Percentiles rank a stretch among this genome's conserved stretches.
phyloP scores from a whole-genome alignment of 1,140 invertebrate species.

The Calycopis cecrops region DNA sequence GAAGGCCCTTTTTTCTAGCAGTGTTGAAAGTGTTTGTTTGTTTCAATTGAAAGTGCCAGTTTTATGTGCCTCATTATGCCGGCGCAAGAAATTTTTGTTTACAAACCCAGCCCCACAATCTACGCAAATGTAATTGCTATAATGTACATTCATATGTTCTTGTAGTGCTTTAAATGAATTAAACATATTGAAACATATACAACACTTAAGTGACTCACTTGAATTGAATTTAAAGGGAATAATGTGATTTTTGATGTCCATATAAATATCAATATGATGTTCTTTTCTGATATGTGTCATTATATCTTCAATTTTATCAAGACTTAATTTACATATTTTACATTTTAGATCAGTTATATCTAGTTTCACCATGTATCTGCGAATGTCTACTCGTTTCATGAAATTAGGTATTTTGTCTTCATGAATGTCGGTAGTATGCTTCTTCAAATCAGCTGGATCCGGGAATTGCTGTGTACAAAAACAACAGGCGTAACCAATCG shows the following conservation, averaged over 20 bases:
- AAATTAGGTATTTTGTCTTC: constrained; percentile 14
- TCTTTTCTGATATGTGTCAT: constrained; percentile 28
- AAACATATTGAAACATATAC: too few species aligned
- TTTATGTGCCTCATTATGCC: too few species aligned
- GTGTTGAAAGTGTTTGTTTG: constrained; percentile 36
- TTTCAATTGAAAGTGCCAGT: too few species aligned
- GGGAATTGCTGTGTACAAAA: constrained; percentile 27
- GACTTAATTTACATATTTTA: constrained; percentile 26
- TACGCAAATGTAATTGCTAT: constrained; percentile 40
- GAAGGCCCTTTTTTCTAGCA: constrained; percentile 30
- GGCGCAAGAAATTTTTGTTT: too few species aligned
- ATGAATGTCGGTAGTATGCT: constrained; percentile 19
- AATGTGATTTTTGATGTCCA: constrained; percentile 29
- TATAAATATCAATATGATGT: constrained; percentile 27
- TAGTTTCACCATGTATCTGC: constrained; percentile 29
- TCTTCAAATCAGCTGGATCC: constrained; percentile 26
- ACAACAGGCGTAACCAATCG: constrained; percentile 28
- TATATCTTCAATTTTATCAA: constrained; percentile 28
- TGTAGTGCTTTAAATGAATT: too few species aligned
- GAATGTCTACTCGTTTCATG: constrained; percentile 11
- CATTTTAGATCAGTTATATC: constrained; percentile 44
- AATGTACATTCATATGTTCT: too few species aligned
- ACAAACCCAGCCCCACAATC: too few species aligned
- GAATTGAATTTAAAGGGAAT: constrained; percentile 32
- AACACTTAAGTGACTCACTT: neutral